Evolutionary conservation across 1,140 invertebrate genomes (phyloP).

Genomic region (Drosophila rhopaloa): DNA sequence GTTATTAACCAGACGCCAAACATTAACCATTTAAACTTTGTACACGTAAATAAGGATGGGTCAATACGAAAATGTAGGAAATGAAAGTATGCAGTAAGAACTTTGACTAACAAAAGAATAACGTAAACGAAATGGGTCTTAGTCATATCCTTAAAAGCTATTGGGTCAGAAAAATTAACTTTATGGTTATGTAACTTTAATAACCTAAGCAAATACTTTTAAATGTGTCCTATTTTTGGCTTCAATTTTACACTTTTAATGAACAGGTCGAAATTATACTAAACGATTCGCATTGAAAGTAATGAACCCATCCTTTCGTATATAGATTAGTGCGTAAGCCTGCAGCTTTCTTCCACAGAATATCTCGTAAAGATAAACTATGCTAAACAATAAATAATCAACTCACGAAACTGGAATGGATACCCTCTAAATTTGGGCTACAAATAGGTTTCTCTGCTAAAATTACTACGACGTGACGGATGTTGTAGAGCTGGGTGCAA

Average conservation of each 20-base stretch:
- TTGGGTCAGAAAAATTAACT: too few species aligned
- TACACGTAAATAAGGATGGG: conserved; percentile 25
- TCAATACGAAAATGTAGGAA: neutral
- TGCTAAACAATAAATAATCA: conserved; percentile 56
- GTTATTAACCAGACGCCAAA: conserved; percentile 55
- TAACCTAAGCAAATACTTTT: too few species aligned
- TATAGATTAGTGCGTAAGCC: conserved; percentile 43
- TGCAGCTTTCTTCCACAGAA: conserved; percentile 39
- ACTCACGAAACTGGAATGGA: conserved; percentile 37
- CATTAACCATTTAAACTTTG: conserved; percentile 26
- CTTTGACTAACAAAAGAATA: too few species aligned
- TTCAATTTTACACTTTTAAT: too few species aligned
- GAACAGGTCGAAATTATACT: too few species aligned
- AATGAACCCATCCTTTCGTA: conserved; percentile 18
- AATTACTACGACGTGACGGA: conserved; percentile 52
- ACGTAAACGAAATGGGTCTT: too few species aligned
- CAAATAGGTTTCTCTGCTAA: conserved; percentile 4
- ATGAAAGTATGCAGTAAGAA: too few species aligned
- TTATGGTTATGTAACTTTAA: too few species aligned
- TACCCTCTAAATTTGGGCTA: conserved; percentile 17
- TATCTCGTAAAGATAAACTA: conserved; percentile 36
- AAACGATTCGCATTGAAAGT: neutral
- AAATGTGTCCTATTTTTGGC: too few species aligned
- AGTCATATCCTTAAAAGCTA: too few species aligned
- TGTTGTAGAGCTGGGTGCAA: conserved; percentile 69